Evolutionary conservation across 2,888 invertebrate species (phyloP).

Genomic region (Vanessa cardui): DNA sequence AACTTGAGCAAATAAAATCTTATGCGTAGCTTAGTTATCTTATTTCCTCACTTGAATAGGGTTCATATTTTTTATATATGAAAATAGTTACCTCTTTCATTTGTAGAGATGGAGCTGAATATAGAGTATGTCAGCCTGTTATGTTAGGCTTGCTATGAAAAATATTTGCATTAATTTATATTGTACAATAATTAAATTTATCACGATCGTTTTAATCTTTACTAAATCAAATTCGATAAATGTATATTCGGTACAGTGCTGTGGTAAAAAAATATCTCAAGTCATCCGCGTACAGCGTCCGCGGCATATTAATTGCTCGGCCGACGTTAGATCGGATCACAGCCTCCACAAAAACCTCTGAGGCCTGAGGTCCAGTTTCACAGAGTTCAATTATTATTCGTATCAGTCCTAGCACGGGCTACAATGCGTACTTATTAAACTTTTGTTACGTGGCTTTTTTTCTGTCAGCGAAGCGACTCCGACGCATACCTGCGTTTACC

Average conservation of each 20-base stretch:
- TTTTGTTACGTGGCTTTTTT: constrained; percentile 71
- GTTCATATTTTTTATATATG: too few relatives aligned
- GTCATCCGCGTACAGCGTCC: constrained; percentile 8
- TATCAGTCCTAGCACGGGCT: constrained; percentile 48
- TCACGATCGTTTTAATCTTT: constrained; percentile 8
- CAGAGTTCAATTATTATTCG: constrained; percentile 50
- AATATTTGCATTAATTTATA: neutral
- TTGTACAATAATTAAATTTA: constrained; percentile 19
- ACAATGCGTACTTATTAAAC: constrained; percentile 72
- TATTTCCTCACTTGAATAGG: neutral
- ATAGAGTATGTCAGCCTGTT: too few relatives aligned
- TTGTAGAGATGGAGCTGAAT: too few relatives aligned
- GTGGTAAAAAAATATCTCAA: constrained; percentile 3
- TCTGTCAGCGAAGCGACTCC: constrained; percentile 49
- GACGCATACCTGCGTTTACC: constrained; percentile 71
- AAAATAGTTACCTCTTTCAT: too few relatives aligned
- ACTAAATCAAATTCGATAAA: constrained; percentile 8
- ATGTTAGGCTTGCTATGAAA: too few relatives aligned
- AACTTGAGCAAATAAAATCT: neutral
- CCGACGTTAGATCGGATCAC: constrained; percentile 40
- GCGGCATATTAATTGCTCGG: constrained; percentile 40
- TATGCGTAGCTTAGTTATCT: neutral
- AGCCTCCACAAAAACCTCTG: constrained; percentile 43
- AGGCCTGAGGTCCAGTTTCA: constrained; percentile 44
- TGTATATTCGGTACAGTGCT: constrained; percentile 1